Conservation (phyloP, 2,888 invertebrate genomes). For the Spialia ferax region DNA sequence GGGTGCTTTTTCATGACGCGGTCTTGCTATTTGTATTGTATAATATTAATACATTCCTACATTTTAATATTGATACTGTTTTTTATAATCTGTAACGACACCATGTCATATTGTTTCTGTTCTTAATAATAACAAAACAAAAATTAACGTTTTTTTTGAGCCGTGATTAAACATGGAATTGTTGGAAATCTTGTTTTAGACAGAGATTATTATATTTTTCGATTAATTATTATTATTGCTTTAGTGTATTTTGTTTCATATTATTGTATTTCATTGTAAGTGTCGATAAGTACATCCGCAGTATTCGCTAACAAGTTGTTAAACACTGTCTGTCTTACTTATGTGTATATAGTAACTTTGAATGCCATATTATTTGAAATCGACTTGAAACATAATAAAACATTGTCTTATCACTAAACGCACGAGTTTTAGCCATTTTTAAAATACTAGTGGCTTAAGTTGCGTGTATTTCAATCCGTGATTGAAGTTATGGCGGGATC, state of each 20-base stretch:
- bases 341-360: conserved; percentile 21
- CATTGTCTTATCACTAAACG: too few species aligned
- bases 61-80: conserved; percentile 55
- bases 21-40: conserved; percentile 56
- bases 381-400: too few species aligned
- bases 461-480: too few species aligned
- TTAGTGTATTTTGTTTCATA: conserved; percentile 64
- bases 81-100: conserved; percentile 26
- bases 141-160: conserved; percentile 27
- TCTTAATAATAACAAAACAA: background rate
- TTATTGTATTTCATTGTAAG: conserved; percentile 71
- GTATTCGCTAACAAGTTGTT: conserved; percentile 52
- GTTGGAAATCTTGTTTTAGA: conserved; percentile 74
- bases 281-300: conserved; percentile 54
- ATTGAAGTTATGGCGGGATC: too few species aligned
- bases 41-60: conserved; percentile 71
- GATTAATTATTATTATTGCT: conserved; percentile 79
- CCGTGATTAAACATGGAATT: conserved; percentile 69
- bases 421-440: too few species aligned
- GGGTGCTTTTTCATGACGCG: conserved; percentile 64
- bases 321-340: conserved; percentile 42
- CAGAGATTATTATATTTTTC: conserved; percentile 85
- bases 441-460: too few species aligned
- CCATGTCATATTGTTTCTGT: conserved; percentile 32
- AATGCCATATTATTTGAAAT: background rate